Conservation (phyloP, 2,797 vertebrate genomes). For the Premnoplex brunnescens region DNA sequence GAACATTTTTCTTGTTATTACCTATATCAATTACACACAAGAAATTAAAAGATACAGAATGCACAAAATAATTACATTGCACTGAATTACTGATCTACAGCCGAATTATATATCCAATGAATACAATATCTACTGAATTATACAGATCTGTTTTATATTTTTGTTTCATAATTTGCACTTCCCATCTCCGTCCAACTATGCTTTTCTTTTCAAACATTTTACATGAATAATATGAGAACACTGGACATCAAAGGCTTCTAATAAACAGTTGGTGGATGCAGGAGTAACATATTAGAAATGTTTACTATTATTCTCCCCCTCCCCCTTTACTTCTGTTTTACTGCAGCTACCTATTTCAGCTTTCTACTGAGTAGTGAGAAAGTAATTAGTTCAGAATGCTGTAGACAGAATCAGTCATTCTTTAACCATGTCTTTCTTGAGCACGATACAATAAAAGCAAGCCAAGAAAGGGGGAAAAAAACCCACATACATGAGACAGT, state of each 20-base stretch:
- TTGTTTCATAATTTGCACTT: slow-evolving; percentile 1
- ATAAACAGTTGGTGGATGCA: not conserved
- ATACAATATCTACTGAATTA: not conserved
- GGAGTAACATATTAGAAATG: not conserved
- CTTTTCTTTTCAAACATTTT: not conserved
- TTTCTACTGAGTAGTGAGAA: not conserved
- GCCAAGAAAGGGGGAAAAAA: not conserved
- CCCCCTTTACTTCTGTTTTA: not conserved
- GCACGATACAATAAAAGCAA: not conserved
- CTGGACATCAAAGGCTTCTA: slow-evolving; percentile 1
- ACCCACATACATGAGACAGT: not conserved
- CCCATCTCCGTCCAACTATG: not conserved
- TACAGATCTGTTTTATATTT: not conserved
- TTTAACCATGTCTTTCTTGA: not conserved
- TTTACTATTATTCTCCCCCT: not conserved
- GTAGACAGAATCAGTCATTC: not conserved
- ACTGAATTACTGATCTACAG: slow-evolving; percentile 5
- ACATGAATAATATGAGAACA: not conserved
- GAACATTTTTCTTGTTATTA: not conserved
- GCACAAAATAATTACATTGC: not conserved
- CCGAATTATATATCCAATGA: not conserved
- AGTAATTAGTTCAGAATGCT: not conserved
- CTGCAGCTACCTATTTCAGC: not conserved
- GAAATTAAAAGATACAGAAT: not conserved
- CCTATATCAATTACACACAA: not conserved